Evolutionary conservation across 2,888 invertebrate species (phyloP), one percentile per base, ranked within the genome.

Genomic region (Hymenopus coronatus): DNA sequence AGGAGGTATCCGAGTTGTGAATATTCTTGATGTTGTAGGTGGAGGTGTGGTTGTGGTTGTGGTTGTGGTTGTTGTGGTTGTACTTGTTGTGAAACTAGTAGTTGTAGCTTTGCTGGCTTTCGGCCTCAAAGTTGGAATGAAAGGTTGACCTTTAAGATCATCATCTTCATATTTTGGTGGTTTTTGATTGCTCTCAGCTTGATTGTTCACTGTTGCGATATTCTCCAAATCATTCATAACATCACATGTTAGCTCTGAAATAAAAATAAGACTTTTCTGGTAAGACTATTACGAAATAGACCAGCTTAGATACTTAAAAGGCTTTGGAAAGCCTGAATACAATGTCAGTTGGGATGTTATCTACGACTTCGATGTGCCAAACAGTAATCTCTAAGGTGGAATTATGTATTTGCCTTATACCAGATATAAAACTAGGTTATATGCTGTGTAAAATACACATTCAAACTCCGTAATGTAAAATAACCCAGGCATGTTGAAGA

Each of bases 121-220:
- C 28, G 14, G 46, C n/a, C 20, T 54, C 88, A 15, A 85, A 84
- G 93, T 92, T 6, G 93, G 92, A 28, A 70, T 70, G 54, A 70
- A 70, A 70, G 54, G 54, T 20, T 70, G 54, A 70, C 20, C 92
- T 93, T 92, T 82, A 3, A 82, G 33, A 27, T n/a, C n/a, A 0
- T 25, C 28, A n/a, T 87, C 82, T 70, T 87, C 87, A 15, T 27
- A 33, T 46, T 85, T 86, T 93, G 92, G 89, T 92, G 92, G 91
- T 90, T 91, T 90, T 92, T 91, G 91, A 6, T 70, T 70, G 88
- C 92, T 91, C 87, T 92, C 94, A 54, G 95, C 95, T 46, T 94
- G 28, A 20, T 81, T 94, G 89, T 95, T 94, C 8, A 95, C 94
- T 1, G 95, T 94, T 1, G 95, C 95, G 25, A 94, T 94, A 85